Conservation (phyloP, 2,797 vertebrate genomes). For the Odontamblyopus lacepedii region DNA sequence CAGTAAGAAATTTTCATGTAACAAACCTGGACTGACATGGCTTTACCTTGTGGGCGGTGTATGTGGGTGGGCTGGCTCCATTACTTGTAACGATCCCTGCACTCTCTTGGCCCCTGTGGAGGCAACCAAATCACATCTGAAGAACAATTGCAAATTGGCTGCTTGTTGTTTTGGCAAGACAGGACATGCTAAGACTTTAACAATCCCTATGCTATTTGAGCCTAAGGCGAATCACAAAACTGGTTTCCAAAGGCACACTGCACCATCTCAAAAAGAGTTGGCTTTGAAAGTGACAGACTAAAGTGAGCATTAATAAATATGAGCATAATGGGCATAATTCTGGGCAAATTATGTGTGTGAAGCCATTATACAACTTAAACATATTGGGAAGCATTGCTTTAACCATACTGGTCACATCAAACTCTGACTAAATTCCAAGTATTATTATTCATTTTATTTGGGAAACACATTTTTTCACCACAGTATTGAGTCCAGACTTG, state of each 20-base stretch:
- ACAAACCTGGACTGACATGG: background rate
- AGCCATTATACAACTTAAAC: no score
- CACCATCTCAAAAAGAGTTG: background rate
- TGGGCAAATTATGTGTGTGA: no score
- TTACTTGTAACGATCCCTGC: conserved; percentile 95
- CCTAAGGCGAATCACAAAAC: conserved; percentile 61
- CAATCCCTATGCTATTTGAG: background rate
- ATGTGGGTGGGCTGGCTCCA: conserved; percentile 86
- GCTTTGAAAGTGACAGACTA: background rate
- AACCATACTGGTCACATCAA: no score
- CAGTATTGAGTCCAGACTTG: no score
- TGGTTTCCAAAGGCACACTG: conserved; percentile 45
- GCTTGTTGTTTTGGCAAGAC: conserved; percentile 9
- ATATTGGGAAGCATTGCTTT: no score
- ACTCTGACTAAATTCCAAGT: no score
- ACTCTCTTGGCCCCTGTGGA: conserved; percentile 92
- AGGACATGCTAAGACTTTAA: conserved; percentile 17
- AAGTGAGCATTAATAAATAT: background rate
- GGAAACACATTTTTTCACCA: no score
- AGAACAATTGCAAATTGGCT: background rate
- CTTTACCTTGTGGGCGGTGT: conserved; percentile 90
- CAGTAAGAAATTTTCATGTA: background rate
- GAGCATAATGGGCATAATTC: no score
- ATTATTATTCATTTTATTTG: no score
- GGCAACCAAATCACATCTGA: conserved; percentile 33